Percentiles rank a stretch among this genome's conserved stretches.
These are phyloP conservation scores for Etia nguti DNA, from an alignment of 2,113 vertebrate genomes.

Conservation along the genomic window DNA sequence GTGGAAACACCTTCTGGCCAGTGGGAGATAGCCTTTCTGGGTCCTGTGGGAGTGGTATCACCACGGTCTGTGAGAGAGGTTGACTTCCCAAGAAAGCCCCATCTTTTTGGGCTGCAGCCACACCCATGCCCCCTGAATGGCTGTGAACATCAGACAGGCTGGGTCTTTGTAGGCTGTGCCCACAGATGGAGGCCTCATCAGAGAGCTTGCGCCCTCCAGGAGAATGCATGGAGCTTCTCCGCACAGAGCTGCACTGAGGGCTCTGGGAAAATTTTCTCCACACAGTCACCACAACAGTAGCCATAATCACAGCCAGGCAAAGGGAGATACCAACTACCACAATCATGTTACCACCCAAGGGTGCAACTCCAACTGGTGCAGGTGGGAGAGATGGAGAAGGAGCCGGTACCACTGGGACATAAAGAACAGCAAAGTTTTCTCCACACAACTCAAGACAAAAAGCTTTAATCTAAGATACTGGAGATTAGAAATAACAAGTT, in stretches of 20 bases:
- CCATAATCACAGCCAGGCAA: conserved; percentile 86
- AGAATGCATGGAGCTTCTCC: conserved; percentile 77
- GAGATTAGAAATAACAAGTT: neutral
- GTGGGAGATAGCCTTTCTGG: conserved; percentile 76
- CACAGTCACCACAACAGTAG: conserved; percentile 84
- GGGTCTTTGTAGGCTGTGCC: conserved; percentile 77
- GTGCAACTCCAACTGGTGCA: neutral
- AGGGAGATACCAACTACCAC: conserved; percentile 86
- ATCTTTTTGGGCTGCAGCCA: conserved; percentile 12
- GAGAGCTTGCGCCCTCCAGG: conserved; percentile 83
- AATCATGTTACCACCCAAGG: conserved; percentile 80
- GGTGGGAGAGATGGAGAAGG: conserved; percentile 47
- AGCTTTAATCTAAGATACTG: neutral
- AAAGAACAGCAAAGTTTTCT: neutral
- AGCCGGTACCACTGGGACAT: conserved; percentile 4
- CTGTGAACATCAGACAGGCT: conserved; percentile 77
- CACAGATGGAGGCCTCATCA: conserved; percentile 87
- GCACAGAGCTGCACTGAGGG: conserved; percentile 76
- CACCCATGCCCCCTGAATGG: neutral
- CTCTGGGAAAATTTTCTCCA: conserved; percentile 85
- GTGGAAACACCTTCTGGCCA: conserved; percentile 87
- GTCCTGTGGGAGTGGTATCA: conserved; percentile 67
- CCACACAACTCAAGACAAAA: neutral
- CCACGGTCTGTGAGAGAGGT: conserved; percentile 62
- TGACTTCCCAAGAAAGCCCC: conserved; percentile 65